Percentiles rank a stretch among this genome's conserved stretches.
phyloP scores from a whole-genome alignment of 2,797 vertebrate species.

The Rhinoraja longicauda region DNA sequence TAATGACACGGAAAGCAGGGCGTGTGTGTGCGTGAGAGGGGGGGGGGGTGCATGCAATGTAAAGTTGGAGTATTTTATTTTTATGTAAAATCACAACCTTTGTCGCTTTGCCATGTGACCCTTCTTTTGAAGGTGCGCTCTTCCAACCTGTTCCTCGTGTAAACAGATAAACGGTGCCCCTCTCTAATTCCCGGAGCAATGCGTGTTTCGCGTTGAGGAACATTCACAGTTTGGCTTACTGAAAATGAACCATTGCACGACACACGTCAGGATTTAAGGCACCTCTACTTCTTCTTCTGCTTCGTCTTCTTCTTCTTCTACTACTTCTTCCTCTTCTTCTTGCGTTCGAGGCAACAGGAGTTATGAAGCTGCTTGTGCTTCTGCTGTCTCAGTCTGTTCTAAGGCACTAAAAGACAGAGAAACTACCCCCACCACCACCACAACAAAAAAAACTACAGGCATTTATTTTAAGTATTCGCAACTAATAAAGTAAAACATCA shows the following conservation, averaged over 20 bases:
- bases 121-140: slow-evolving; percentile 9
- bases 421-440: neutral
- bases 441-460: neutral
- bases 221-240: neutral
- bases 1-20: neutral
- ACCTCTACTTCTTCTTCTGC: too few species aligned
- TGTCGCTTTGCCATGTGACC: neutral
- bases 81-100: slow-evolving; percentile 11
- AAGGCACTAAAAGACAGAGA: neutral
- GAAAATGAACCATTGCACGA: too few species aligned
- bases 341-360: too few species aligned
- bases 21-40: neutral
- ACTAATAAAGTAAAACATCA: neutral
- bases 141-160: too few species aligned
- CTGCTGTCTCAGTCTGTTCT: too few species aligned
- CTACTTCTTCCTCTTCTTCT: too few species aligned
- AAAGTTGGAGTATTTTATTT: neutral
- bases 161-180: neutral
- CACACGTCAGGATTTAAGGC: neutral
- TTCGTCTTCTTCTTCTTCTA: too few species aligned
- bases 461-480: neutral
- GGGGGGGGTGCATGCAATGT: neutral
- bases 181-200: too few species aligned
- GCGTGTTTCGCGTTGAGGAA: too few species aligned
- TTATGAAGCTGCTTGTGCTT: too few species aligned